Evolutionary conservation across 2,113 vertebrate species (phyloP).

Genomic region (Macrotis lagotis): DNA sequence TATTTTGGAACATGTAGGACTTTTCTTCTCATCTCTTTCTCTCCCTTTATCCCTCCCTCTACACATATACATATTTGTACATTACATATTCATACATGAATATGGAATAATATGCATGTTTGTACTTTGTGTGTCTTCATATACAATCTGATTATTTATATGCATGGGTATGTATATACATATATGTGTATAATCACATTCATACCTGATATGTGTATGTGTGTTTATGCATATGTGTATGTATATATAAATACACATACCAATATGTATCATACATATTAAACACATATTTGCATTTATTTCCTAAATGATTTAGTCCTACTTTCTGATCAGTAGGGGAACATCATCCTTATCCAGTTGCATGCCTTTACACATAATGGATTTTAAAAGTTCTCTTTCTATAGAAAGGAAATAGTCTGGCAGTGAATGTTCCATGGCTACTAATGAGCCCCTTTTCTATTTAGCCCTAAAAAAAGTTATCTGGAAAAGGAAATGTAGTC

Average conservation of each 20-base stretch:
- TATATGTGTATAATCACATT: neutral
- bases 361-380: slow-evolving; percentile 31
- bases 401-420: slow-evolving; percentile 39
- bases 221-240: too few relatives aligned
- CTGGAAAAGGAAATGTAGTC: slow-evolving; percentile 48
- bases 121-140: too few relatives aligned
- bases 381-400: slow-evolving; percentile 41
- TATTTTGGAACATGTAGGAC: too few relatives aligned
- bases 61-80: neutral
- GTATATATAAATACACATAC: neutral
- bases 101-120: too few relatives aligned
- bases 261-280: neutral
- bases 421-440: slow-evolving; percentile 47
- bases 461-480: slow-evolving; percentile 27
- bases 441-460: slow-evolving; percentile 33
- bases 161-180: too few relatives aligned
- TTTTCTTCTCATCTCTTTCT: neutral
- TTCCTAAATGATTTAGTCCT: neutral
- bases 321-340: neutral
- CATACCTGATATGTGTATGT: neutral
- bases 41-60: neutral
- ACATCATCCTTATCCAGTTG: neutral
- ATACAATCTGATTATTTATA: too few relatives aligned
- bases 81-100: too few relatives aligned
- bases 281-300: neutral